These are phyloP conservation scores for Tetrao urogallus DNA, from an alignment of 2,113 vertebrate genomes.

Conservation along the genomic window DNA sequence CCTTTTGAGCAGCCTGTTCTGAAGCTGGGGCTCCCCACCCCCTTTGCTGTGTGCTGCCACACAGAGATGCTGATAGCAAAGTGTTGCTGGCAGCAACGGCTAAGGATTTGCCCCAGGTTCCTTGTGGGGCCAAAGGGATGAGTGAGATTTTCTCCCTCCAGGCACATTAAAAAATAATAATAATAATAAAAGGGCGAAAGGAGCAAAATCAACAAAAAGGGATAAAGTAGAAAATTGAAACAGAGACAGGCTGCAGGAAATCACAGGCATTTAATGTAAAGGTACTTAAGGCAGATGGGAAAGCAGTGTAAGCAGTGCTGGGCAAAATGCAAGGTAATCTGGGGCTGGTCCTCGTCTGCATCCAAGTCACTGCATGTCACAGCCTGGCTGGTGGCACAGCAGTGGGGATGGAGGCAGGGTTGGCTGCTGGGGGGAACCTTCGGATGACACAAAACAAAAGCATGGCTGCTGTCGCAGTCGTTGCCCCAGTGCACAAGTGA, in stretches of 20 bases:
- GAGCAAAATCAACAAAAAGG: neutral
- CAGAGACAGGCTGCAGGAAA: neutral
- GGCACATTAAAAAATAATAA: neutral
- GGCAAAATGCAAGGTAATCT: neutral
- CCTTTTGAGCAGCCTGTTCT: neutral
- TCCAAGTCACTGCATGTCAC: neutral
- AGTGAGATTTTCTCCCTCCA: neutral
- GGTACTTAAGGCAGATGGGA: neutral
- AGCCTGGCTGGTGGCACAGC: neutral
- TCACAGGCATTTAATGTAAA: neutral
- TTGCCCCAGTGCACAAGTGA: accelerated
- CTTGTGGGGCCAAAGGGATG: neutral
- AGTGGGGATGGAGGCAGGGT: neutral
- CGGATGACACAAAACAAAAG: neutral
- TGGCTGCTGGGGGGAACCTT: accelerated
- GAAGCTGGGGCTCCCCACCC: neutral
- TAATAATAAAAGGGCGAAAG: neutral
- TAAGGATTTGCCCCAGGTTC: neutral
- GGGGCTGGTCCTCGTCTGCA: neutral
- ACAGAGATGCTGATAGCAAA: neutral
- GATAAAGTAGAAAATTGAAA: neutral
- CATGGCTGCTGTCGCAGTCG: accelerated
- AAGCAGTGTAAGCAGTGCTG: neutral
- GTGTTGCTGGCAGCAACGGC: neutral
- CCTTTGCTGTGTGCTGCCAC: neutral